Evolutionary conservation across 2,888 invertebrate species (phyloP).

Genomic region (Gortyna flavago): DNA sequence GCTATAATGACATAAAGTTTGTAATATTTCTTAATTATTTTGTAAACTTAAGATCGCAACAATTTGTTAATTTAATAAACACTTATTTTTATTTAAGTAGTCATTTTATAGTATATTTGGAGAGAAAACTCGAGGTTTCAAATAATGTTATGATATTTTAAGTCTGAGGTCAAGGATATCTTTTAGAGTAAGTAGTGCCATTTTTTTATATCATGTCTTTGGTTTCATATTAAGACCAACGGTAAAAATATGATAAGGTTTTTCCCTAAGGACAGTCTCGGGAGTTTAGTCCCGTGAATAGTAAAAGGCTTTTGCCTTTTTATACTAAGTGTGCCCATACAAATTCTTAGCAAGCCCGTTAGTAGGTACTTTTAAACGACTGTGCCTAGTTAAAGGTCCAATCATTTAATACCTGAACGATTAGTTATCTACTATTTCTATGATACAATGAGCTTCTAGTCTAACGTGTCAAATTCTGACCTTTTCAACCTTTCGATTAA

Average conservation of each 20-base stretch:
- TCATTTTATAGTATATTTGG: neutral
- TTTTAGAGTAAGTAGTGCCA: neutral
- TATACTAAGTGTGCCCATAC: slow-evolving; percentile 1
- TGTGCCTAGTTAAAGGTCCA: neutral
- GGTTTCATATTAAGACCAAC: neutral
- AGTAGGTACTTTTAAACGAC: neutral
- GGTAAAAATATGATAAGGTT: slow-evolving; percentile 10
- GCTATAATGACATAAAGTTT: slow-evolving; percentile 17
- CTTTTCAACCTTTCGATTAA: neutral
- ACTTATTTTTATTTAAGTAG: neutral
- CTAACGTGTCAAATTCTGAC: neutral
- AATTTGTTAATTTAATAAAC: slow-evolving; percentile 3
- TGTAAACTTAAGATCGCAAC: slow-evolving; percentile 3
- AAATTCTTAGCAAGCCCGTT: slow-evolving; percentile 6
- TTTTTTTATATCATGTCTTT: neutral
- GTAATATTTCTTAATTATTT: slow-evolving; percentile 24
- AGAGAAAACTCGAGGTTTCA: neutral
- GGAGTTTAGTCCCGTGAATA: neutral
- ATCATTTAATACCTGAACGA: slow-evolving; percentile 4
- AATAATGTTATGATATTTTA: neutral
- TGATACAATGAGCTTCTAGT: slow-evolving; percentile 12
- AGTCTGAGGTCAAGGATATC: neutral
- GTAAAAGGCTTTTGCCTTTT: neutral
- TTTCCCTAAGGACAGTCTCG: neutral
- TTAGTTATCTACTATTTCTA: slow-evolving; percentile 8